Evolutionary conservation across 2,888 invertebrate genomes (phyloP).

Genomic region (Coremacera marginata): DNA sequence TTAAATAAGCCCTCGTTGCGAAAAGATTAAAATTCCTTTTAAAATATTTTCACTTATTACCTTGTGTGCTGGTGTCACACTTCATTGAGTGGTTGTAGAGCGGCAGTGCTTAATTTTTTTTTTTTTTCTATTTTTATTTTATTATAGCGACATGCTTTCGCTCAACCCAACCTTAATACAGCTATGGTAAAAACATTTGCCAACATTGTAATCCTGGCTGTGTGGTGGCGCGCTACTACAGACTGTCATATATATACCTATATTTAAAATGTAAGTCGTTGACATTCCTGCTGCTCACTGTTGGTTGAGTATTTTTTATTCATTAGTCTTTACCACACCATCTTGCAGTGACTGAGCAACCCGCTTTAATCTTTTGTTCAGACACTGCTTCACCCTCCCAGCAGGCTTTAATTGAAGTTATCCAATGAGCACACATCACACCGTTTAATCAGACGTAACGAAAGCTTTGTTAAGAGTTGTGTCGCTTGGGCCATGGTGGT

Average conservation of each 20-base stretch:
- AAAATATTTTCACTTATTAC: too few species aligned
- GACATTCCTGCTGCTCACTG: background rate
- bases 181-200: background rate
- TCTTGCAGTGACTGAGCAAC: background rate
- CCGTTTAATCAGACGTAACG: slow-evolving; percentile 13
- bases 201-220: background rate
- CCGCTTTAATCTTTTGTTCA: background rate
- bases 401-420: background rate
- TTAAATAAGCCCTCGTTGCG: slow-evolving; percentile 6
- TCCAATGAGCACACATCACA: slow-evolving; percentile 11
- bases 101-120: too few species aligned
- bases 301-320: slow-evolving; percentile 8
- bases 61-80: too few species aligned
- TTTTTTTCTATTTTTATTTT: too few species aligned
- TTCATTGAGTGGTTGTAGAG: too few species aligned
- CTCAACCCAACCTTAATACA: background rate
- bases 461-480: background rate
- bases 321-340: background rate
- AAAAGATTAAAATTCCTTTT: background rate
- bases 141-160: too few species aligned
- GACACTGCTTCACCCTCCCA: background rate
- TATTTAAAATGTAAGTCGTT: slow-evolving; percentile 20
- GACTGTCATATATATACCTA: too few species aligned
- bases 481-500: background rate
- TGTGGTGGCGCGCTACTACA: background rate